Percentiles rank a stretch among this genome's conserved stretches.
Conservation (phyloP, 1,140 invertebrate species). For the Macrotrachela quadricornifera region DNA sequence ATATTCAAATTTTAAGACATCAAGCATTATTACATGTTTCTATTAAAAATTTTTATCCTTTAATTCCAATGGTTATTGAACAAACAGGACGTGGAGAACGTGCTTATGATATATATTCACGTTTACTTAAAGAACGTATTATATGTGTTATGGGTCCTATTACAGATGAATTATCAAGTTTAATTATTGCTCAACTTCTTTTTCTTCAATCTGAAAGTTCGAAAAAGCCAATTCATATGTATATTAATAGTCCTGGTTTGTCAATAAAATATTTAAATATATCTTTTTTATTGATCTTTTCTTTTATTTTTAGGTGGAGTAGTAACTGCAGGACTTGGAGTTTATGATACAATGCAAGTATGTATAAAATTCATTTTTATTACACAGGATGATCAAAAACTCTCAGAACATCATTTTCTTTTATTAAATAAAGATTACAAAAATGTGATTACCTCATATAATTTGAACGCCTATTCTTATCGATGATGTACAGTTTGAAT, state of each 20-base stretch:
- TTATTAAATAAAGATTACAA: no score
- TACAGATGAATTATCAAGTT: constrained; percentile 56
- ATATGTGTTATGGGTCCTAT: constrained; percentile 79
- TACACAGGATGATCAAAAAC: no score
- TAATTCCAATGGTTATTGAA: constrained; percentile 76
- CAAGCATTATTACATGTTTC: background rate
- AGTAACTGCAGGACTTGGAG: constrained; percentile 84
- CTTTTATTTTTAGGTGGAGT: constrained; percentile 64
- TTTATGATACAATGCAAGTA: constrained; percentile 94
- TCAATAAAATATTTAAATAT: constrained; percentile 7
- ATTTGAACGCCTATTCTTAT: no score
- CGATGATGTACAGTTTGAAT: no score
- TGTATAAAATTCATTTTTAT: no score
- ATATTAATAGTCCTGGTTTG: constrained; percentile 52
- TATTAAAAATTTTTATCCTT: constrained; percentile 14
- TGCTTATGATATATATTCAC: constrained; percentile 81
- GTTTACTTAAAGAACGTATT: constrained; percentile 74
- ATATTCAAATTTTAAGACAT: no score
- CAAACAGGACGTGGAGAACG: constrained; percentile 74
- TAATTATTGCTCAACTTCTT: constrained; percentile 72
- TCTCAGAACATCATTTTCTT: no score
- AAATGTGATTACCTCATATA: no score
- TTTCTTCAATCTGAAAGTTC: constrained; percentile 86
- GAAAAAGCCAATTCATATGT: constrained; percentile 93
- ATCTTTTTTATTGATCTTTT: background rate